Conservation (phyloP, 1,140 invertebrate species). For the Coenobita brevimanus region DNA sequence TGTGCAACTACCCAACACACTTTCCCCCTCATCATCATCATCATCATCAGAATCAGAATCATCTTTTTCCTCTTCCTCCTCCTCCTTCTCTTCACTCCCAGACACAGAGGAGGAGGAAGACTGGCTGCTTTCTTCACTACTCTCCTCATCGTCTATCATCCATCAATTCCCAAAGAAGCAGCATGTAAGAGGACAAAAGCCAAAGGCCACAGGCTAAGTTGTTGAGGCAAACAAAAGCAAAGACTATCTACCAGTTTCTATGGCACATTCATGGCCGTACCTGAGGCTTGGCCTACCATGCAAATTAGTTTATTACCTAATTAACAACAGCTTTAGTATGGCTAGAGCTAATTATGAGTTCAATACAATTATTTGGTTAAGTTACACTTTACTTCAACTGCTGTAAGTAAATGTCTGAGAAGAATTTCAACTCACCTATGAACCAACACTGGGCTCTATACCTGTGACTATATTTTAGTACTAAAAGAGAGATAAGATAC, state of each 20-base stretch:
- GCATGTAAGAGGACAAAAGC: slow-evolving; percentile 53
- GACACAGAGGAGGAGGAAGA: slow-evolving; percentile 41
- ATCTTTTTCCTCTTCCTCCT: slow-evolving; percentile 32
- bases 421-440: too few species aligned
- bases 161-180: slow-evolving; percentile 43
- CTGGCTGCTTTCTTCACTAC: slow-evolving; percentile 58
- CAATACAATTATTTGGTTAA: too few species aligned
- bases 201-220: slow-evolving; percentile 3
- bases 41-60: background rate
- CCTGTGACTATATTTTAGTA: background rate
- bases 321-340: too few species aligned
- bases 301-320: too few species aligned
- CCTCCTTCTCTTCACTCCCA: slow-evolving; percentile 34
- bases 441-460: too few species aligned
- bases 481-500: background rate
- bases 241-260: background rate
- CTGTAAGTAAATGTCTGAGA: too few species aligned
- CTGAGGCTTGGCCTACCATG: too few species aligned
- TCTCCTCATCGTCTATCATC: slow-evolving; percentile 50
- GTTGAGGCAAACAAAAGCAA: background rate
- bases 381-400: too few species aligned
- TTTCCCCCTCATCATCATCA: slow-evolving; percentile 8
- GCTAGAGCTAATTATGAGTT: too few species aligned
- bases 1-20: slow-evolving; percentile 34
- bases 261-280: too few species aligned